A percentile compares a stretch with the other conserved stretches of the same genome.
Conservation (phyloP, 2,888 invertebrate genomes). For the Asteroscopus sphinx region DNA sequence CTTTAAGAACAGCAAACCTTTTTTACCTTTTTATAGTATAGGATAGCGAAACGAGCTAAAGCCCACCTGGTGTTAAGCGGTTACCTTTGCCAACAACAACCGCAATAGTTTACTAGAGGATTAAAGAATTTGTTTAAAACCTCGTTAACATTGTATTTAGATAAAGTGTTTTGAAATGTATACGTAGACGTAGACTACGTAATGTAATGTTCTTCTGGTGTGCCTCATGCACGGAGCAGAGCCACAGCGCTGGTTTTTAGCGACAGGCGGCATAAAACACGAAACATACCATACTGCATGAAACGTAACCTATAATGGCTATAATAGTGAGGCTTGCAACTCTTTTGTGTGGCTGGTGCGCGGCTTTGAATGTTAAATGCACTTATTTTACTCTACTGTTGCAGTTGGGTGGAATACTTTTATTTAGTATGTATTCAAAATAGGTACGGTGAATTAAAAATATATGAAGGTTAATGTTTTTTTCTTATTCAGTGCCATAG, state of each 20-base stretch:
- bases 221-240: no score
- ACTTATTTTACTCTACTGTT: slow-evolving; percentile 8
- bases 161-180: slow-evolving; percentile 6
- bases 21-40: no score
- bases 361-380: slow-evolving; percentile 6
- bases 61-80: no score
- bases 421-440: slow-evolving; percentile 1
- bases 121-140: slow-evolving; percentile 51
- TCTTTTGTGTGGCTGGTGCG: slow-evolving; percentile 14
- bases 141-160: slow-evolving; percentile 37
- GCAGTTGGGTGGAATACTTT: background rate
- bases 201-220: no score
- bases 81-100: slow-evolving; percentile 58
- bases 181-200: no score
- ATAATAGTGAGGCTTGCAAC: slow-evolving; percentile 11
- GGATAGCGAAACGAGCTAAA: no score
- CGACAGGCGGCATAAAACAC: no score
- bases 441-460: no score
- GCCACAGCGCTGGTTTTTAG: no score
- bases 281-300: slow-evolving; percentile 8
- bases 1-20: slow-evolving; percentile 63
- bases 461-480: no score
- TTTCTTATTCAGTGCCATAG: no score
- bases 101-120: slow-evolving; percentile 62
- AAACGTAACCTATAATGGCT: no score